A percentile compares a stretch with the other conserved stretches of the same genome.
Conservation (phyloP, 2,797 vertebrate species). For the Urosaurus nigricauda region DNA sequence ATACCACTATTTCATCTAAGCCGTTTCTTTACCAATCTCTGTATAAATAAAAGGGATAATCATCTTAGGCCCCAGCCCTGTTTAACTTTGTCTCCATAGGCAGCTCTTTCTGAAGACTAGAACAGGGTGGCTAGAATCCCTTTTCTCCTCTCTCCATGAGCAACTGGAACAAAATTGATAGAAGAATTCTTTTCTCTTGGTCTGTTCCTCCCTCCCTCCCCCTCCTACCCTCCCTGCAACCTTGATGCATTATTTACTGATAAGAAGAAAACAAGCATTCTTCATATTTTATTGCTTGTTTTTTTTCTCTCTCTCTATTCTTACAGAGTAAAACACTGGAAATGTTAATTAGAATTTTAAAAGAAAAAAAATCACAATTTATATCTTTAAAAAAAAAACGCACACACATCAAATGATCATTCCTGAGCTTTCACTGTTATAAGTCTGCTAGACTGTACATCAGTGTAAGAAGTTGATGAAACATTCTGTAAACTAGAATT, state of each 20-base stretch:
- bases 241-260: slow-evolving; percentile 49
- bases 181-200: slow-evolving; percentile 2
- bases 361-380: background rate
- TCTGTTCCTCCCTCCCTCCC: background rate
- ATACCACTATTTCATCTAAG: slow-evolving; percentile 48
- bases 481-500: background rate
- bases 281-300: slow-evolving; percentile 10
- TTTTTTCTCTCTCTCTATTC: background rate
- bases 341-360: background rate
- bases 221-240: background rate
- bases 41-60: slow-evolving; percentile 49
- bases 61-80: slow-evolving; percentile 34
- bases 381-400: background rate
- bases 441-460: background rate
- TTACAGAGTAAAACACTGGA: background rate
- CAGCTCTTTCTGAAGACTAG: slow-evolving; percentile 39
- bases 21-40: slow-evolving; percentile 43
- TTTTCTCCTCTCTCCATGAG: slow-evolving; percentile 26
- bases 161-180: slow-evolving; percentile 37
- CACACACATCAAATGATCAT: background rate
- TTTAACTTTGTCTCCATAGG: slow-evolving; percentile 40
- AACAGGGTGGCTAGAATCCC: slow-evolving; percentile 19
- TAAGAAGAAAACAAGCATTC: background rate
- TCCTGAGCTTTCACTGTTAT: background rate
- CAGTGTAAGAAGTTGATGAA: background rate